Evolutionary conservation across 2,888 invertebrate genomes (phyloP), one percentile per base, ranked within the genome.

Genomic region (Orchesella flavescens): DNA sequence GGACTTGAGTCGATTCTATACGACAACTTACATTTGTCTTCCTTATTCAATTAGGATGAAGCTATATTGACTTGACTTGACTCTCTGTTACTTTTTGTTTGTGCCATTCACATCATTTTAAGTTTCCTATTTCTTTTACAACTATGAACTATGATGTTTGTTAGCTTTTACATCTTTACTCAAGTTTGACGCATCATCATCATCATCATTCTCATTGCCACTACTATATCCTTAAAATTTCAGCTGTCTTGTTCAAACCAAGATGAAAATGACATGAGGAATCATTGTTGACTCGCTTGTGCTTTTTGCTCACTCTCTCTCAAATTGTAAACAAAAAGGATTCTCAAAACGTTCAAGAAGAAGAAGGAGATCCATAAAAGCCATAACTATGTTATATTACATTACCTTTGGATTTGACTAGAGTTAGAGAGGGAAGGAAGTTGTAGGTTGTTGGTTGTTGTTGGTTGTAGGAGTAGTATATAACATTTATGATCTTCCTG

Each of bases 221-320:
- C n/a, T n/a, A n/a, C n/a, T n/a, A n/a, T n/a, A 46, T 66, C 66
- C 44, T n/a, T 68, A 68, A 68, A 68, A 49, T 68, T 68, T 68
- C 53, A 68, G 68, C 68, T 68, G 46, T 68, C 68, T 49, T 1
- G 49, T 49, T 68, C 53, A 53, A 68, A 23, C 46, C 46, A 68
- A 68, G 23, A 68, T 49, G 68, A 68, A 65, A 68, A 53, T 68
- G 68, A 68, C 68, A 68, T 49, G 68, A 68, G 49, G 53, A 68
- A 68, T 68, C 68, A 53, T 68, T 68, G 68, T 68, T 46, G 68
- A 68, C 68, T 53, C 53, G 53, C n/a, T 49, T 49, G 21, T 4
- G 34, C 34, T 17, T 68, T 68, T 68, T 65, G 44, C 65, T 65
- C 34, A 34, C 34, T 34, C n/a, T 65, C 34, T 34, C n/a, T 65